Evolutionary conservation across 2,797 vertebrate species (phyloP).

Genomic region (Clamator glandarius): DNA sequence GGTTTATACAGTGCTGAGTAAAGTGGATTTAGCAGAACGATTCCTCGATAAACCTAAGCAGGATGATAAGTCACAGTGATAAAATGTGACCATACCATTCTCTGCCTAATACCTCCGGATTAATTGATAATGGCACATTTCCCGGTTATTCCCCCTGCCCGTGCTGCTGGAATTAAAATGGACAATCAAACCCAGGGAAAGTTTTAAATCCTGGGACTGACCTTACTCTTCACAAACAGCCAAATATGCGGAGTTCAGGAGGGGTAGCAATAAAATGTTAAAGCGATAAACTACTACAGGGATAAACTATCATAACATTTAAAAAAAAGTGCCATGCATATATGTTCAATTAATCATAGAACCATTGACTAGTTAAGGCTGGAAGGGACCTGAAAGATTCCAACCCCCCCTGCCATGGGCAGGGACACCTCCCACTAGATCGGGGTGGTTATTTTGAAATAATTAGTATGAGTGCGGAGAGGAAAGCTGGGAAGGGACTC

Average conservation of each 20-base stretch:
- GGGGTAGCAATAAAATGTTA: neutral
- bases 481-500: too few species aligned
- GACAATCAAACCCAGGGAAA: neutral
- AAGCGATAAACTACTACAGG: too few species aligned
- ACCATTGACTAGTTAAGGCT: too few species aligned
- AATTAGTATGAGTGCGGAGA: too few species aligned
- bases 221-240: neutral
- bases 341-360: neutral
- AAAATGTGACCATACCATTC: neutral
- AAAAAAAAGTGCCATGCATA: rapidly evolving
- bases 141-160: neutral
- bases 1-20: neutral
- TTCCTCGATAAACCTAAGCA: neutral
- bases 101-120: neutral
- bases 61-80: neutral
- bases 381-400: too few species aligned
- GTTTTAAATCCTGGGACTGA: neutral
- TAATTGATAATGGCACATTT: neutral
- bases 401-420: too few species aligned
- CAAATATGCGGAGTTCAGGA: neutral
- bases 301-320: too few species aligned
- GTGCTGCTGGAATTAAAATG: neutral
- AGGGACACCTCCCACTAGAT: too few species aligned
- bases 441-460: neutral
- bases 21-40: neutral